Base-by-base conservation (phyloP, 2,797 vertebrate species). In the Gallinago solitaria region DNA sequence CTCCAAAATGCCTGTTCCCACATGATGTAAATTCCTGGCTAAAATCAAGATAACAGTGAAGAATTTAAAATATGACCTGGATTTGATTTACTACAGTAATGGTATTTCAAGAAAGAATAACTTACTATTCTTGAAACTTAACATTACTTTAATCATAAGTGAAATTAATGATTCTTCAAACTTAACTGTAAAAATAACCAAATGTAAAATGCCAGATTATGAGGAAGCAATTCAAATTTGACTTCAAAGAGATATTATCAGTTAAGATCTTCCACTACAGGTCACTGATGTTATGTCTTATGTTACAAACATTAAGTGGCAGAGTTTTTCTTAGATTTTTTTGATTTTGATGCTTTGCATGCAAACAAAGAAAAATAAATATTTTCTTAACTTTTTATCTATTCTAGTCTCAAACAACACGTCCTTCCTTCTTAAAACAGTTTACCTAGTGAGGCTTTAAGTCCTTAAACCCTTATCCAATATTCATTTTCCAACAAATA, bases 191-290 rank as follows among this genome's bases (percentile, higher is more conserved):
- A 91, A 94, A 83, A 2, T 25, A 89, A 96, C 83, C 51, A 51
- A 67, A 70, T 5, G 8, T 47, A 80, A 80, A 78, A 71, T 13
- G 87, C 16, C 35, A 87, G 51, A 74, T 70, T 43, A 75, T n/a
- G 9, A 83, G 27, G 54, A 90, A 5, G 4, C 33, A 87, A 83
- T 54, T 83, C 15, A 78, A 64, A 32, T 65, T 47, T 37, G 33
- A 75, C 76, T 90, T 95, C 77, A 93, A 88, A 93, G 83, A 76
- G 45, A 79, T 59, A 27, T 93, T 81, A 83, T 64, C 80, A 73
- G 85, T n/a, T 19, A 71, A 78, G 33, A 81, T 53, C 32, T 75
- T 81, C 60, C 33, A 78, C 28, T 78, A 57, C 12, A 75, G 30
- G 37, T 71, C 48, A 90, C 3, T 47, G 53, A 91, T 75, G 57